Evolutionary conservation across 2,797 vertebrate species (phyloP).

Genomic region (Garrulus glandarius): DNA sequence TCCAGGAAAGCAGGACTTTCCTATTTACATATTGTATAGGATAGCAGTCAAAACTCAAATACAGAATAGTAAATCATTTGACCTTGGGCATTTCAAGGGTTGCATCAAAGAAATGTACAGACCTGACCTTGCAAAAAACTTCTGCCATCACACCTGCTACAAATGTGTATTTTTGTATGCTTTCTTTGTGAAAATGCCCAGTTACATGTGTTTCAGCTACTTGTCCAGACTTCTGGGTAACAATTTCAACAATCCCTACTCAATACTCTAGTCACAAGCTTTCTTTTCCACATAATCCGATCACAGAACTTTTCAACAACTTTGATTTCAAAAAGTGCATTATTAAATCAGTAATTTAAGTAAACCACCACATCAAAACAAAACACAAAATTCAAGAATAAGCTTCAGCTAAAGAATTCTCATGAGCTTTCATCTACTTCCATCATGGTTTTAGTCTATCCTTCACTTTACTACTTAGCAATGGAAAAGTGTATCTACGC

Average conservation of each 20-base stretch:
- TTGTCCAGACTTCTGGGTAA: not conserved
- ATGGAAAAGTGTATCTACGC: not conserved
- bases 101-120: not conserved
- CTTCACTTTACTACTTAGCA: not conserved
- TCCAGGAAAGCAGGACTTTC: conserved; percentile 20
- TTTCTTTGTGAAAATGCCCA: not conserved
- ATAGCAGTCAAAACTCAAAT: not conserved
- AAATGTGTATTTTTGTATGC: rapidly evolving
- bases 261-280: not conserved
- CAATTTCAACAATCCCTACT: not conserved
- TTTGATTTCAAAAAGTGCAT: conserved; percentile 22
- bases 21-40: not conserved
- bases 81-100: not conserved
- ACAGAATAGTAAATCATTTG: not conserved
- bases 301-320: not conserved
- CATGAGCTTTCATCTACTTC: not conserved
- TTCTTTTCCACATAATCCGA: not conserved
- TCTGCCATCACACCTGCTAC: not conserved
- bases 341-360: conserved; percentile 23
- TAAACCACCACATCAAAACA: not conserved
- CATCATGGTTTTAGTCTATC: not conserved
- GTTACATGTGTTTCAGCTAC: not conserved
- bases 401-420: not conserved
- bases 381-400: not conserved
- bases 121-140: not conserved